Conservation (phyloP, 1,140 invertebrate species). For the Dendrolimus kikuchii region DNA sequence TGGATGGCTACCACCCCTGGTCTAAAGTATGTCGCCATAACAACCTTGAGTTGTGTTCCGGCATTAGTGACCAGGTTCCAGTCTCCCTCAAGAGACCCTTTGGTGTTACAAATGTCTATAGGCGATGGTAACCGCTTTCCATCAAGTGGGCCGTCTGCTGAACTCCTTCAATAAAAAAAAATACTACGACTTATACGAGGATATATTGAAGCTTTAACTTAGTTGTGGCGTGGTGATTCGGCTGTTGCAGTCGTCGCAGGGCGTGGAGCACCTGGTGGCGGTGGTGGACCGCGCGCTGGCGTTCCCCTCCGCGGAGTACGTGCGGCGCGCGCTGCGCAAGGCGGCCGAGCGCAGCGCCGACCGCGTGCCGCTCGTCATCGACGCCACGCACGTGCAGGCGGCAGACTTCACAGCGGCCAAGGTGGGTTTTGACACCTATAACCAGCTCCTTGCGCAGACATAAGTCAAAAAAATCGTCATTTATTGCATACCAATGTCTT, state of each 20-base stretch:
- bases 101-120: too few relatives aligned
- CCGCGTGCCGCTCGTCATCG: slow-evolving; percentile 80
- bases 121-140: too few relatives aligned
- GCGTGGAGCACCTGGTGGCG: slow-evolving; percentile 79
- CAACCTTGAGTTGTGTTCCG: too few relatives aligned
- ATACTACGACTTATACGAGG: too few relatives aligned
- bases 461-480: neutral
- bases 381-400: slow-evolving; percentile 83
- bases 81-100: too few relatives aligned
- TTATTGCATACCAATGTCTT: neutral
- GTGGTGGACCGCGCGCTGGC: slow-evolving; percentile 81
- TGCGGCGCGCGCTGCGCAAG: slow-evolving; percentile 82
- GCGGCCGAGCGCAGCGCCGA: slow-evolving; percentile 67
- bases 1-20: too few relatives aligned
- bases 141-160: too few relatives aligned
- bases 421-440: slow-evolving; percentile 47
- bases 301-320: slow-evolving; percentile 86
- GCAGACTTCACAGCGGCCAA: slow-evolving; percentile 84
- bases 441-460: neutral
- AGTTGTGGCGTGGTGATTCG: too few relatives aligned
- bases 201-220: too few relatives aligned
- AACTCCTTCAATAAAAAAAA: too few relatives aligned
- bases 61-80: too few relatives aligned
- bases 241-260: slow-evolving; percentile 62
- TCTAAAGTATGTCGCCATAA: too few relatives aligned